Evolutionary conservation across 2,888 invertebrate species (phyloP), one percentile per base, ranked within the genome.

Genomic region (Pachliopta kotzebuea): DNA sequence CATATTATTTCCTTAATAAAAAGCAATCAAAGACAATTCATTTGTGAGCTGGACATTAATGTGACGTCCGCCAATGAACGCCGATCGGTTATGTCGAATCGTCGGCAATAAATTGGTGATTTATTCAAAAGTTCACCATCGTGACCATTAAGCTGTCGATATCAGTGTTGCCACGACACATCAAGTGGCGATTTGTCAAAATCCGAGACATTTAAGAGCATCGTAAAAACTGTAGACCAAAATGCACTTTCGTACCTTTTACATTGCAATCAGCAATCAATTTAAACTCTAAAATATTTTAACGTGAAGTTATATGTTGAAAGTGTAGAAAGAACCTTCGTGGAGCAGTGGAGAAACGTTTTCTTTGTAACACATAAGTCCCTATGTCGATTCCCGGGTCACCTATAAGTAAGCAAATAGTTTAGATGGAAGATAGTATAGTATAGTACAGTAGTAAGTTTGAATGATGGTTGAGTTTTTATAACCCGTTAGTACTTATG

Each of bases 1-100:
- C 24, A 63, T 37, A 37, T 55, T 56, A 60, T 64, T 52, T 64
- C 56, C 45, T 56, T 60, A 60, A 65, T 65, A 56, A 65, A 60
- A 60, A 56, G 45, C 60, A 60, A 65, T 56, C 52, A 56, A 14
- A 45, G 64, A 65, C 56, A 60, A 64, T 64, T 45, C 64, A 42
- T 56, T 56, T 53, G 23, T 56, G 29, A 53, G 42, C 20, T 18
- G 18, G 60, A 65, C 56, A 21, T 64, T 65, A 56, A 65, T 65
- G 56, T 42, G 64, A n/a, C 37, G 56, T 53, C 56, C 37, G 21
- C 56, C 60, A 57, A 57, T 62, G 57, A 42, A 20, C 21, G 50
- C 24, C 37, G 42, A 56, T 26, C 49, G 29, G 26, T 23, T 53
- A 52, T 50, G 49, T 53, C 60, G 29, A 65, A 65, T 42, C 21